A percentile compares a stretch with the other conserved stretches of the same genome.
These are phyloP conservation scores for Mustela nigripes DNA, from an alignment of 2,113 vertebrate species.

Conservation along the genomic window DNA sequence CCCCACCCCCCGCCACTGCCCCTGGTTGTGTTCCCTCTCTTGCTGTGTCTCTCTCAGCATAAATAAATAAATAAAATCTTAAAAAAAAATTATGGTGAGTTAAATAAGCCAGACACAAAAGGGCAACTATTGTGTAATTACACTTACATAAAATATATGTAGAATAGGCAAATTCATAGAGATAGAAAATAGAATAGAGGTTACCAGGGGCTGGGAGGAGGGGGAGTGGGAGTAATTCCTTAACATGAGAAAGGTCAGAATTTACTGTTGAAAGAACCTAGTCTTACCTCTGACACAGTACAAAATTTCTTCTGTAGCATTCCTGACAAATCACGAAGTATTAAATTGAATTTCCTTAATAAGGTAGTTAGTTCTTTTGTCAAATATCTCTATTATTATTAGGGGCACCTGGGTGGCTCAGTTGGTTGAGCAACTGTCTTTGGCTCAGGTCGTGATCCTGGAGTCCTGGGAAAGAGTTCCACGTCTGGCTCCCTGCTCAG, in stretches of 20 bases:
- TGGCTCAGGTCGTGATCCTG: too few relatives aligned
- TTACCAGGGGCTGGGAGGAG: neutral
- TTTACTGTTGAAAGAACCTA: neutral
- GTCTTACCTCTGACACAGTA: neutral
- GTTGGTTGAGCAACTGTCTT: too few relatives aligned
- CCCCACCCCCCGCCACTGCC: too few relatives aligned
- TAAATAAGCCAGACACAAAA: neutral
- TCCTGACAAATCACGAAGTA: neutral
- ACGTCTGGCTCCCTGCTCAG: too few relatives aligned
- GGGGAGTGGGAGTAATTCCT: neutral
- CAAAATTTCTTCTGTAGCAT: neutral
- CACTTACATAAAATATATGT: neutral
- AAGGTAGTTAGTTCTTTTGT: slow-evolving; percentile 21
- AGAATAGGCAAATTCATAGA: neutral
- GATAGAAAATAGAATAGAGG: neutral
- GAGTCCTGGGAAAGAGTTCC: too few relatives aligned
- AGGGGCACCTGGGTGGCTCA: too few relatives aligned
- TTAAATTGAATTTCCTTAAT: neutral
- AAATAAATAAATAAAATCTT: too few relatives aligned
- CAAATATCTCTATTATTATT: neutral
- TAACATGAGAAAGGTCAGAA: neutral
- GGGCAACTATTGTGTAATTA: neutral
- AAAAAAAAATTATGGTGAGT: neutral
- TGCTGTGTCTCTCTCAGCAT: too few relatives aligned
- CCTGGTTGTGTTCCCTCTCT: too few relatives aligned